Percentiles rank a stretch among this genome's conserved stretches.
These are phyloP conservation scores for Sternotherus odoratus DNA, from an alignment of 2,797 vertebrate species.

Conservation along the genomic window DNA sequence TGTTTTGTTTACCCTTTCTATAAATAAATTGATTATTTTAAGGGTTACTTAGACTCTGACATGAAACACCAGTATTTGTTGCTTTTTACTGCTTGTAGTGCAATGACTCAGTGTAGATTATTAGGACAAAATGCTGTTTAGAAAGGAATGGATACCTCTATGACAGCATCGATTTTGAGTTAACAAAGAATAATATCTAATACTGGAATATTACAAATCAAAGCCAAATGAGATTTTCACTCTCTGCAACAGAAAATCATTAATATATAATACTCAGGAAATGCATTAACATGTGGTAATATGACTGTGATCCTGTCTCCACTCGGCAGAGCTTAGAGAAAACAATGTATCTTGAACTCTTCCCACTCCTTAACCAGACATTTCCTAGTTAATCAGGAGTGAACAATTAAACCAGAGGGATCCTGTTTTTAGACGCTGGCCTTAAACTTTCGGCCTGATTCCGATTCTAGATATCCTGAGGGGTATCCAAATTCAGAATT, in stretches of 20 bases:
- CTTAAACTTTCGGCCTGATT: background rate
- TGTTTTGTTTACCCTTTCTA: slow-evolving; percentile 31
- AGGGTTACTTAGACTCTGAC: slow-evolving; percentile 56
- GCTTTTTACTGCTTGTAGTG: slow-evolving; percentile 56
- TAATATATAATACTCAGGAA: slow-evolving; percentile 25
- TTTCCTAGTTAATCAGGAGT: background rate
- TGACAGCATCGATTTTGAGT: slow-evolving; percentile 60
- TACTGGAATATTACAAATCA: slow-evolving; percentile 24
- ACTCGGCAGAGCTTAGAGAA: background rate
- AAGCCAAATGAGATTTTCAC: slow-evolving; percentile 51
- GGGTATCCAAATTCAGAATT: background rate
- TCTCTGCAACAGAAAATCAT: slow-evolving; percentile 43
- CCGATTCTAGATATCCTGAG: background rate
- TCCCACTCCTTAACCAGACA: background rate
- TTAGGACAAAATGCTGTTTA: slow-evolving; percentile 69
- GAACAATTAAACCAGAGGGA: background rate
- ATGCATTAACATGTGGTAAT: background rate
- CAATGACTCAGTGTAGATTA: slow-evolving; percentile 46
- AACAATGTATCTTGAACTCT: background rate
- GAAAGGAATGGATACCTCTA: slow-evolving; percentile 54
- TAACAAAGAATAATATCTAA: slow-evolving; percentile 38
- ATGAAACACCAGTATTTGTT: slow-evolving; percentile 61
- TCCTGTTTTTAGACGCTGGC: background rate
- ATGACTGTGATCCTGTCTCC: background rate
- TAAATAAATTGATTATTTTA: slow-evolving; percentile 28